Percentiles rank a stretch among this genome's conserved stretches.
Conservation (phyloP, 30 jellyfish, hydroid and myxozoan genomes). For the Turritopsis rubra region DNA sequence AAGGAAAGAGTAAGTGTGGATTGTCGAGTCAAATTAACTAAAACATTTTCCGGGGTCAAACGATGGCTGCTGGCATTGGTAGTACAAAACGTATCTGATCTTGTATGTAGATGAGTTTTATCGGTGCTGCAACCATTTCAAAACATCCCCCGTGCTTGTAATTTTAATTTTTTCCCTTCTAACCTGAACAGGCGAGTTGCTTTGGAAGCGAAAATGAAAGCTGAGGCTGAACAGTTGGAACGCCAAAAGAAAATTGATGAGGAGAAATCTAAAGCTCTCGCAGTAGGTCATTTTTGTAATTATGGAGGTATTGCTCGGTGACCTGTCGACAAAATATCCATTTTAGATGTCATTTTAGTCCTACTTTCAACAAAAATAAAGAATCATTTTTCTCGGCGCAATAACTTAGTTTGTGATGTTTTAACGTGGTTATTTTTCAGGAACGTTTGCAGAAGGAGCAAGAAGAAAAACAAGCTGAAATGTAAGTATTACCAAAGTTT, state of each 20-base stretch:
- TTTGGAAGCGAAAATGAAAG: slow-evolving; percentile 68
- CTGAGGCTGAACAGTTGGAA: slow-evolving; percentile 80
- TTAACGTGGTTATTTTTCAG: slow-evolving; percentile 7
- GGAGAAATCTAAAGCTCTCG: slow-evolving; percentile 49
- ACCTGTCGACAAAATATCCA: too few species aligned
- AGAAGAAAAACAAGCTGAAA: not conserved
- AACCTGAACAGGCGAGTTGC: slow-evolving; percentile 80
- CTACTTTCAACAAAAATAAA: too few species aligned
- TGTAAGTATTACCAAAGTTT: slow-evolving; percentile 8
- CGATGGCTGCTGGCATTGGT: too few species aligned
- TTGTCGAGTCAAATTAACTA: not conserved
- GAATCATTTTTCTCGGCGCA: too few species aligned
- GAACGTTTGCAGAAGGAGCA: slow-evolving; percentile 17
- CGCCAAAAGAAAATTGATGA: slow-evolving; percentile 50
- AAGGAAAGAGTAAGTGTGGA: slow-evolving; percentile 34
- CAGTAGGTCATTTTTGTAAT: slow-evolving; percentile 7
- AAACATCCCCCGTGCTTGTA: too few species aligned
- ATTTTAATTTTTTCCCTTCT: too few species aligned
- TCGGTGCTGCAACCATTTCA: too few species aligned
- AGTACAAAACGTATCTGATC: too few species aligned
- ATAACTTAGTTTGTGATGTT: not conserved
- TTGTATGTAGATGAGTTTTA: too few species aligned
- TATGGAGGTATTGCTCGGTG: too few species aligned
- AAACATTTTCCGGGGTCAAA: too few species aligned
- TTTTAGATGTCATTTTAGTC: too few species aligned